These are phyloP conservation scores for Conomelus anceps DNA, from an alignment of 2,888 invertebrate genomes.

Conservation along the genomic window DNA sequence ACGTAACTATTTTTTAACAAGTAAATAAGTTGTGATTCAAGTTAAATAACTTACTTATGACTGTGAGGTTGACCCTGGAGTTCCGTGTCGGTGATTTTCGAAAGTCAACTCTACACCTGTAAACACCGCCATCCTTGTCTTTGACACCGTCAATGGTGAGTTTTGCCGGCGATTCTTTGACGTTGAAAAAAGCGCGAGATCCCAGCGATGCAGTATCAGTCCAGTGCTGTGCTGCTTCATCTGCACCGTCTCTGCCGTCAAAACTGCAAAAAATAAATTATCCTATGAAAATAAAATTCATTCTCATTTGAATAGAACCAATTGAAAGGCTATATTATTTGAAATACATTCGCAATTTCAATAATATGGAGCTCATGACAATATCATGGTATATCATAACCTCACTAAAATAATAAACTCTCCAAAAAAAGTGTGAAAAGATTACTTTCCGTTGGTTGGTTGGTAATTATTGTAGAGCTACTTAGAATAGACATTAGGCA, in stretches of 20 bases:
- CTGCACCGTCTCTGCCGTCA: conserved; percentile 65
- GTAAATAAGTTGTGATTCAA: no score
- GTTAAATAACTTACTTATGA: conserved; percentile 66
- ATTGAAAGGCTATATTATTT: no score
- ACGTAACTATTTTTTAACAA: no score
- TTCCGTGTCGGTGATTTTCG: conserved; percentile 82
- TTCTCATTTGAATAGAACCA: no score
- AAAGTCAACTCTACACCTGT: conserved; percentile 85
- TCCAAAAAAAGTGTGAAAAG: no score
- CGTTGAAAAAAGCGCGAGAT: conserved; percentile 50
- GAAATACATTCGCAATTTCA: no score
- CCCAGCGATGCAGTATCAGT: conserved; percentile 63
- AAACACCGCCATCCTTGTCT: conserved; percentile 71
- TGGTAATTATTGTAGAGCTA: no score
- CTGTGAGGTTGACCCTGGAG: conserved; percentile 78
- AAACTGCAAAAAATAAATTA: conserved; percentile 50
- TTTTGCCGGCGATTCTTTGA: conserved; percentile 62
- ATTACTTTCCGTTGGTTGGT: no score
- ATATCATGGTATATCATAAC: no score
- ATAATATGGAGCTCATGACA: no score
- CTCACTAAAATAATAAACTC: no score
- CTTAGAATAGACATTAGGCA: no score
- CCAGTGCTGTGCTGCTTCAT: conserved; percentile 67
- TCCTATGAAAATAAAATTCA: neutral
- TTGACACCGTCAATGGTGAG: conserved; percentile 67